A percentile compares a stretch with the other conserved stretches of the same genome.
phyloP scores from a whole-genome alignment of 2,797 vertebrate species.

The Catamblyrhynchus diadema region DNA sequence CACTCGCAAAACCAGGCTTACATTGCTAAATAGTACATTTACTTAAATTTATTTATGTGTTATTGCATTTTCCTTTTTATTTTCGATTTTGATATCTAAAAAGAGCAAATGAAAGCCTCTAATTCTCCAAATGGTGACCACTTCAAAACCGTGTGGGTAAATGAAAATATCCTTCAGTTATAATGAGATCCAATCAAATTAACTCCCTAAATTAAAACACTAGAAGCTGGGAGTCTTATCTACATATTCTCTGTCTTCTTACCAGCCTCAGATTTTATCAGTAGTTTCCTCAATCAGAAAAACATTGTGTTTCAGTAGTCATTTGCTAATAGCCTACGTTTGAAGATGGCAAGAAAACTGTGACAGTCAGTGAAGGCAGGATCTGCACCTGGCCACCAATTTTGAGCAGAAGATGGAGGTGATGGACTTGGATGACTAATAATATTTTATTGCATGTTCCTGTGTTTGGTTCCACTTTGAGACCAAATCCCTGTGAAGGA shows the following conservation, averaged over 20 bases:
- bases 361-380: background rate
- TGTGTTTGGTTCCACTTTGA: fast-evolving
- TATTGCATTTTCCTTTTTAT: background rate
- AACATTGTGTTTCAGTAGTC: background rate
- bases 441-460: background rate
- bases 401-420: background rate
- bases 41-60: background rate
- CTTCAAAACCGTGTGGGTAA: background rate
- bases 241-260: background rate
- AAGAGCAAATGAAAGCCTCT: background rate
- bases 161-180: background rate
- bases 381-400: background rate
- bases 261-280: background rate
- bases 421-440: background rate
- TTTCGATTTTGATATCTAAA: background rate
- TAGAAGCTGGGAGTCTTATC: background rate
- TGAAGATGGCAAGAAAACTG: background rate
- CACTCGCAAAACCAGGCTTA: background rate
- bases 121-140: fast-evolving
- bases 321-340: background rate
- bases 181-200: background rate
- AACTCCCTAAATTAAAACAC: background rate
- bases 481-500: background rate
- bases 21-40: background rate
- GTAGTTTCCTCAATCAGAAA: background rate